These are phyloP conservation scores for Cassiopea andromeda DNA, from an alignment of 30 jellyfish, hydroid and myxozoan species.

Conservation along the genomic window DNA sequence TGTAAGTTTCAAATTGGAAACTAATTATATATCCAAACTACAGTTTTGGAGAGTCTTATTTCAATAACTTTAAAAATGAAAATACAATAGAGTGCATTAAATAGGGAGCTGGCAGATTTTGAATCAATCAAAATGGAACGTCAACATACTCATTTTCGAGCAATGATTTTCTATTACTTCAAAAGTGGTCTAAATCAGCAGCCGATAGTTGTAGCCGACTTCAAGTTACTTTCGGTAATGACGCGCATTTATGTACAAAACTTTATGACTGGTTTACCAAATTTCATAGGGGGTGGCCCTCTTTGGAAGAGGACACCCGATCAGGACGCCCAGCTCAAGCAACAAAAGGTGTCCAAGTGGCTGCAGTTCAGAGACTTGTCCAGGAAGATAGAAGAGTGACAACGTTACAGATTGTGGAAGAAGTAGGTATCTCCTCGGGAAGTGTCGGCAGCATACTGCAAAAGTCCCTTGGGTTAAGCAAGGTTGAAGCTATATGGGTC, in stretches of 20 bases:
- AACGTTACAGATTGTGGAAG: conserved; percentile 10
- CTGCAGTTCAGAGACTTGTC: neutral
- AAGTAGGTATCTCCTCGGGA: conserved; percentile 18
- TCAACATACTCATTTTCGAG: conserved; percentile 15
- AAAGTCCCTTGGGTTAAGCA: neutral
- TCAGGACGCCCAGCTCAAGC: neutral
- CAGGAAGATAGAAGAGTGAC: conserved; percentile 22
- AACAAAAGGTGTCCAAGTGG: neutral
- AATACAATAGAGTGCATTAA: neutral
- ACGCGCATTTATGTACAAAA: conserved; percentile 8
- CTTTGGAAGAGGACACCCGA: conserved; percentile 41
- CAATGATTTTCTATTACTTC: conserved; percentile 12
- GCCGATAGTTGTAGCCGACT: conserved; percentile 18
- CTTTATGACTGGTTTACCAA: conserved; percentile 31
- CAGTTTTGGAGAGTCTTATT: neutral
- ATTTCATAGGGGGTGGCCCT: conserved; percentile 20
- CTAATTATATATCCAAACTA: neutral
- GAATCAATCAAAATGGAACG: neutral
- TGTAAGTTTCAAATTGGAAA: neutral
- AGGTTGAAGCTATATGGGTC: conserved; percentile 8
- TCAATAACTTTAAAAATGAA: neutral
- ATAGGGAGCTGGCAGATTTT: neutral
- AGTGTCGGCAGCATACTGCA: conserved; percentile 15
- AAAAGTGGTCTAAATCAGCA: conserved; percentile 22
- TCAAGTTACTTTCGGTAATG: conserved; percentile 14